Evolutionary conservation across 2,113 vertebrate species (phyloP), one percentile per base, ranked within the genome.

Genomic region (Hydrolagus affinis): DNA sequence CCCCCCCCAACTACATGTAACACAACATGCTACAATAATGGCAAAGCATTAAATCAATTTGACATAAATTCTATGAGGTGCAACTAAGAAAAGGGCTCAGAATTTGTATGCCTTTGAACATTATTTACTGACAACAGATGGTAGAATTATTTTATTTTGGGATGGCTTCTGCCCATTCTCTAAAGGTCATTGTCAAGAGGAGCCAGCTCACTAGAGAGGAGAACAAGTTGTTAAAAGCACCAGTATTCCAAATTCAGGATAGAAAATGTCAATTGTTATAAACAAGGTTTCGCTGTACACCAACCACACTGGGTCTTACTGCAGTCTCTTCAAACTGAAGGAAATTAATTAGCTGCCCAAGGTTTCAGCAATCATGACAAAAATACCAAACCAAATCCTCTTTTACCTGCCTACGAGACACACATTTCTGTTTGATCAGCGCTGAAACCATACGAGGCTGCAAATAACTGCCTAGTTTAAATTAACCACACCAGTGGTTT

Each of bases 331-430:
- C 60, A 83, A 19, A 11, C 78, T 30, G 62, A 25, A 83, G 28
- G 28, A 83, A 64, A 83, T 83, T 83, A 83, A 83, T 83, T 83
- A 83, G 78, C 60, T 21, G 60, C 62, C 28, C 78, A 83, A 68
- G 66, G 14, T 60, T 21, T 32, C 59, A 83, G 23, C 19, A 15
- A 83, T 68, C 78, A 83, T 66, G 78, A 83, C 78, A 83, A 83
- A 80, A 83, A 66, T 83, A 66, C 78, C 17, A 78, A 68, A 83
- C 15, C 23, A 8, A 68, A 66, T 25, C 60, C 60, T 64, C 78
- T 83, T 64, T 66, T 23, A 14, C 21, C 19, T 66, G 25, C 78
- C 60, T 21, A 64, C 0, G 62, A 17, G 78, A 68, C 12, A 15
- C 25, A 66, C 19, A 62, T 83, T 66, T 83, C 60, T 64, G 77